Conservation (phyloP, 2,797 vertebrate species). For the Geotrypetes seraphini region DNA sequence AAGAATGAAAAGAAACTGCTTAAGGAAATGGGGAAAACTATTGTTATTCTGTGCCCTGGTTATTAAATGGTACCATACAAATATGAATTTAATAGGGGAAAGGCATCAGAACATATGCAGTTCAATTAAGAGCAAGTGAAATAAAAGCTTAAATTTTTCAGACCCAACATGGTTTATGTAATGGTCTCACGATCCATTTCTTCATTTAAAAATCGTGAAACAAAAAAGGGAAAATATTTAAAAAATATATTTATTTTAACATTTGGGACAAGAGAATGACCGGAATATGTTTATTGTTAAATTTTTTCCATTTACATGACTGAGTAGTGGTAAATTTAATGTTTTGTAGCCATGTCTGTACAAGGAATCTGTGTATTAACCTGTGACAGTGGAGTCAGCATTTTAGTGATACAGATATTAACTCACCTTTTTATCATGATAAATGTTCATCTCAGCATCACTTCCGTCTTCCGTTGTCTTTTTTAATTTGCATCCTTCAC, state of each 20-base stretch:
- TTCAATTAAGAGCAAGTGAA: too few species aligned
- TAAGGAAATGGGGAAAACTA: too few species aligned
- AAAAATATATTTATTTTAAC: slow-evolving; percentile 1
- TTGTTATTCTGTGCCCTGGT: too few species aligned
- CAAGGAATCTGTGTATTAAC: slow-evolving; percentile 79
- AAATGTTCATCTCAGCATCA: slow-evolving; percentile 96
- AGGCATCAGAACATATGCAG: too few species aligned
- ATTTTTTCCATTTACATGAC: slow-evolving; percentile 1
- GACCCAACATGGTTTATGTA: not conserved
- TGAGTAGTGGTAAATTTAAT: slow-evolving; percentile 7
- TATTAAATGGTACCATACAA: too few species aligned
- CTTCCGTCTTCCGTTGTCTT: slow-evolving; percentile 91
- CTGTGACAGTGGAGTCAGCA: slow-evolving; percentile 84
- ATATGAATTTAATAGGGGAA: too few species aligned
- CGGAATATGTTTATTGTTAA: too few species aligned
- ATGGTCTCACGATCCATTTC: not conserved
- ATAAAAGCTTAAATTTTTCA: not conserved
- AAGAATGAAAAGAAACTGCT: too few species aligned
- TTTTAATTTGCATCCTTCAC: slow-evolving; percentile 60
- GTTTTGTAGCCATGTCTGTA: slow-evolving; percentile 23
- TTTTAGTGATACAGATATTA: slow-evolving; percentile 78
- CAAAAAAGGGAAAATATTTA: not conserved
- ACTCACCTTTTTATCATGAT: slow-evolving; percentile 89
- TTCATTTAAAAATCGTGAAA: not conserved
- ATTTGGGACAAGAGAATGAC: not conserved